Conservation (phyloP, 2,113 vertebrate genomes). For the Cynopterus brachyotis region DNA sequence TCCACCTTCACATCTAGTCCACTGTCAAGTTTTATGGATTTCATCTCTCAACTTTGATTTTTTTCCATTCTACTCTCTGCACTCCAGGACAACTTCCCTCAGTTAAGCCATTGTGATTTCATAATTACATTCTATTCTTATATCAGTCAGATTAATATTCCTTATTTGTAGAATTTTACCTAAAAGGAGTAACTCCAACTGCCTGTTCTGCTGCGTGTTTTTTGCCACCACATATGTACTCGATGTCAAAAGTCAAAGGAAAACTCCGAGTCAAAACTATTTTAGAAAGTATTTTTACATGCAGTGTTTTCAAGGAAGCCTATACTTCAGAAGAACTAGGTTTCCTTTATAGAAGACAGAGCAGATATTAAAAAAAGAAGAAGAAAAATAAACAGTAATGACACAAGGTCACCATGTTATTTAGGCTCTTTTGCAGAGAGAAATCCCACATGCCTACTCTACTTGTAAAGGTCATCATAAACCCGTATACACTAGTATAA, state of each 20-base stretch:
- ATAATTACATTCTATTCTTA: not conserved
- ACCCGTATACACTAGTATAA: not conserved
- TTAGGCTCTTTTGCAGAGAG: not conserved
- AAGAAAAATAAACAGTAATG: not conserved
- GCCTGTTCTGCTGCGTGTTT: not conserved
- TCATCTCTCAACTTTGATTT: not conserved
- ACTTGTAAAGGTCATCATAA: not conserved
- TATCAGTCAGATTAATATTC: not conserved
- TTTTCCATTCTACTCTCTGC: not conserved
- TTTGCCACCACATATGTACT: not conserved
- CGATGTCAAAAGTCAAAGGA: not conserved
- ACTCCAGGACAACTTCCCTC: not conserved
- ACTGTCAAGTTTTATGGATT: not conserved
- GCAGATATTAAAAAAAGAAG: not conserved
- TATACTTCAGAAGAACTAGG: not conserved
- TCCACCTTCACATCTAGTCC: not conserved
- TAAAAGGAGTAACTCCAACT: not conserved
- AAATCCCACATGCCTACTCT: not conserved
- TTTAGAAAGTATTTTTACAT: not conserved
- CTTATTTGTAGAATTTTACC: not conserved
- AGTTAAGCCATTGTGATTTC: not conserved
- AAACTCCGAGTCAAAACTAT: not conserved
- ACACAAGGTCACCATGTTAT: not conserved
- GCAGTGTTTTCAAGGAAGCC: not conserved
- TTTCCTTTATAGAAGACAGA: not conserved